Evolutionary conservation across 2,888 invertebrate species (phyloP).

Genomic region (Campoplex nolae): DNA sequence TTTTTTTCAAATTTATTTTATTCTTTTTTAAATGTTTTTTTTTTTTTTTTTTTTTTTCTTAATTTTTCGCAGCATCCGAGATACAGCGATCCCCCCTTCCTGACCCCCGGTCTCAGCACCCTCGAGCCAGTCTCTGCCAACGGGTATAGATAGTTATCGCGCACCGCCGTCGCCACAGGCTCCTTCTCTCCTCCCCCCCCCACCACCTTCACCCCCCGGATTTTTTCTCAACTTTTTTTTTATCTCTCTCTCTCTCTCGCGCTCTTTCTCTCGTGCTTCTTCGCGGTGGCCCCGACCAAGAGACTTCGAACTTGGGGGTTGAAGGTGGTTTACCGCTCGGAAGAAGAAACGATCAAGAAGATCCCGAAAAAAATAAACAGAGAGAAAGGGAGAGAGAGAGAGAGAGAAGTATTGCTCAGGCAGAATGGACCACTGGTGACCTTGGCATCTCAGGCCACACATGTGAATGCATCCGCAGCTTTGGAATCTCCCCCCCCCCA

Average conservation of each 20-base stretch:
- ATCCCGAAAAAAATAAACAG: too few species aligned
- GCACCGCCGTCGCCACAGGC: slow-evolving; percentile 61
- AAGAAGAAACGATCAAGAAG: slow-evolving; percentile 30
- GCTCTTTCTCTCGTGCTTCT: slow-evolving; percentile 21
- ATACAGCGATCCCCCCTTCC: slow-evolving; percentile 2
- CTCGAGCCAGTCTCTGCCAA: slow-evolving; percentile 49
- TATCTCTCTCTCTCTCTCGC: slow-evolving; percentile 62
- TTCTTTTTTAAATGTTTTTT: too few species aligned
- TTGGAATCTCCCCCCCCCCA: slow-evolving; percentile 34
- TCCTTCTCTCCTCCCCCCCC: slow-evolving; percentile 25
- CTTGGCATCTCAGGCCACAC: slow-evolving; percentile 53
- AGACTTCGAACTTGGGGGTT: slow-evolving; percentile 57
- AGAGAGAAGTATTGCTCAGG: slow-evolving; percentile 24
- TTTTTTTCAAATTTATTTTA: too few species aligned
- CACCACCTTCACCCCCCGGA: too few species aligned
- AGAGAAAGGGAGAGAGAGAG: slow-evolving; percentile 7
- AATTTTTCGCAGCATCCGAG: slow-evolving; percentile 24
- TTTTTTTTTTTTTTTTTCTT: too few species aligned
- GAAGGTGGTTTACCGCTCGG: slow-evolving; percentile 64
- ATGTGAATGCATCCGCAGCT: slow-evolving; percentile 7
- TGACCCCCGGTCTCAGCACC: too few species aligned
- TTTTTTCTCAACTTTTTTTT: slow-evolving; percentile 49
- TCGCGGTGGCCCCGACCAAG: slow-evolving; percentile 29
- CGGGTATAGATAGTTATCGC: slow-evolving; percentile 66
- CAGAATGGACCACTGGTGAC: slow-evolving; percentile 59